Evolutionary conservation across 1,140 invertebrate species (phyloP).

Genomic region (Condylostylus longicornis): DNA sequence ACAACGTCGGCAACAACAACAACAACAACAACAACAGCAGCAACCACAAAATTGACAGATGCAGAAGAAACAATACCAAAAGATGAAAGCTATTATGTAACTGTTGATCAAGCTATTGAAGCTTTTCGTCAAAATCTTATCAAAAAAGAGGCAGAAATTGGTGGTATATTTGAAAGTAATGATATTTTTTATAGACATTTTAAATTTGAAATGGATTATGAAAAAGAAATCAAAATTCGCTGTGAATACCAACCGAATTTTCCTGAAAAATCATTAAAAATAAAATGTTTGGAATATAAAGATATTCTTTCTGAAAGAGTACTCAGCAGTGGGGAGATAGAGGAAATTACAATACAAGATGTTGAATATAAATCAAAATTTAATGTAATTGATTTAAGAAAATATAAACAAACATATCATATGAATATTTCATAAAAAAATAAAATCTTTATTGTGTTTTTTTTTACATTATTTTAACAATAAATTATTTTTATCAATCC

Average conservation of each 20-base stretch:
- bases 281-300: neutral
- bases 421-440: conserved; percentile 2
- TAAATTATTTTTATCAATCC: conserved; percentile 14
- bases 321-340: neutral
- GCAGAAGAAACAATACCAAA: no score
- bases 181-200: neutral
- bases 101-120: neutral
- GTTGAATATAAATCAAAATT: neutral
- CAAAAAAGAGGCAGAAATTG: neutral
- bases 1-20: no score
- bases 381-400: neutral
- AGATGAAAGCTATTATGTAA: no score
- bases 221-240: neutral
- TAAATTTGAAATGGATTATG: neutral
- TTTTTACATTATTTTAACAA: no score
- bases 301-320: neutral
- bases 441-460: no score
- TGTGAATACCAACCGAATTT: neutral
- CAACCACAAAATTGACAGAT: no score
- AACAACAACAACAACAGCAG: no score
- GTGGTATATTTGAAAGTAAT: neutral
- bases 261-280: neutral
- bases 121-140: neutral
- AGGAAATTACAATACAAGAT: neutral
- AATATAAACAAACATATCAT: neutral